A percentile compares a stretch with the other conserved stretches of the same genome.
These are phyloP conservation scores for Scatophagus argus DNA, from an alignment of 2,113 vertebrate species.

Conservation along the genomic window DNA sequence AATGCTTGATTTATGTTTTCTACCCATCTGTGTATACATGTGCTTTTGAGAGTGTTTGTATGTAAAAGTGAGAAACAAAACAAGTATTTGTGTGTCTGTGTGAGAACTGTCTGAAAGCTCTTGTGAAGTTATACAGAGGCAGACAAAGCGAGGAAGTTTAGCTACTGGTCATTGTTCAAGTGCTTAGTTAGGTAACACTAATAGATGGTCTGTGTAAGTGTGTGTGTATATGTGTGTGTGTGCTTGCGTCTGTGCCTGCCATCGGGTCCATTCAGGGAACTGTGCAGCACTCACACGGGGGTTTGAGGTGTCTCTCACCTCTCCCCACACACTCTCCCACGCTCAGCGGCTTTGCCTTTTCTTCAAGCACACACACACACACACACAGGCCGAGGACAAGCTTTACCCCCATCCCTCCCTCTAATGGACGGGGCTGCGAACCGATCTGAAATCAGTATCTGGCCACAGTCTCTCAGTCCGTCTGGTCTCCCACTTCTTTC, in stretches of 20 bases:
- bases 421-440: slow-evolving; percentile 17
- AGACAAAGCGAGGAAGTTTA: slow-evolving; percentile 86
- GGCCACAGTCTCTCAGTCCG: slow-evolving; percentile 48
- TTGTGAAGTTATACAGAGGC: slow-evolving; percentile 78
- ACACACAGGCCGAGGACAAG: slow-evolving; percentile 1
- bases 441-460: slow-evolving; percentile 60
- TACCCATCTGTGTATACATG: slow-evolving; percentile 39
- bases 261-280: slow-evolving; percentile 59
- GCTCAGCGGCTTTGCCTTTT: slow-evolving; percentile 39
- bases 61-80: slow-evolving; percentile 77
- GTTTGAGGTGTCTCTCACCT: slow-evolving; percentile 65
- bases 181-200: slow-evolving; percentile 79
- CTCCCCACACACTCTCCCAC: slow-evolving; percentile 71
- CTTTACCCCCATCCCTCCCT: slow-evolving; percentile 21
- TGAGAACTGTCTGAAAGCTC: slow-evolving; percentile 79
- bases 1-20: neutral
- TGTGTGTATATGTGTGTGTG: slow-evolving; percentile 44
- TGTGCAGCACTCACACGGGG: slow-evolving; percentile 53
- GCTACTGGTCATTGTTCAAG: slow-evolving; percentile 84
- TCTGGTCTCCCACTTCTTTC: slow-evolving; percentile 78
- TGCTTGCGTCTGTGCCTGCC: slow-evolving; percentile 37
- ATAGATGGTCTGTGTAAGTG: slow-evolving; percentile 70
- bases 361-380: slow-evolving; percentile 11
- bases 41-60: slow-evolving; percentile 64
- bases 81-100: slow-evolving; percentile 77